These are phyloP conservation scores for Fratercula arctica DNA, from an alignment of 2,797 vertebrate genomes.

Conservation along the genomic window DNA sequence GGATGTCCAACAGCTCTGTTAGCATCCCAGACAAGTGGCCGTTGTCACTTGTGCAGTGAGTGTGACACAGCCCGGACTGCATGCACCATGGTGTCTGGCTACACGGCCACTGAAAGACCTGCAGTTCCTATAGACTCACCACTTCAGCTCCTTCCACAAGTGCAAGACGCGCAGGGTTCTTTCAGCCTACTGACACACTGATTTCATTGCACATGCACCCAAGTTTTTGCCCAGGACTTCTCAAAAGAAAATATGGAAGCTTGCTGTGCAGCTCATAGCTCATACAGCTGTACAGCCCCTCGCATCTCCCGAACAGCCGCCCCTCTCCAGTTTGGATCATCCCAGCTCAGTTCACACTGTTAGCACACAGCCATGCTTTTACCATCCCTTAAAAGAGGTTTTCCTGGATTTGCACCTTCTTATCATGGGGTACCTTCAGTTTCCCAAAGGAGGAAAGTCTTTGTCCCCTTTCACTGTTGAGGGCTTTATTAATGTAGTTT, in stretches of 20 bases:
- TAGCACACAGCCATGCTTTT: not conserved
- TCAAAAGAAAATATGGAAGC: not conserved
- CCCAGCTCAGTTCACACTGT: not conserved
- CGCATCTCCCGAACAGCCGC: not conserved
- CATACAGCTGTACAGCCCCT: not conserved
- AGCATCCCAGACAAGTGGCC: not conserved
- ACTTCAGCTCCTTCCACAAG: not conserved
- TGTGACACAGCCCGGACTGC: not conserved
- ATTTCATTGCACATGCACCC: not conserved
- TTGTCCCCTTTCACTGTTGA: not conserved
- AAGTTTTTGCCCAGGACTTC: not conserved
- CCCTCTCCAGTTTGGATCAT: not conserved
- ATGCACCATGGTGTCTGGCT: rapidly evolving
- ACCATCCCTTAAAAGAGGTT: not conserved
- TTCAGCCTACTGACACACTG: not conserved
- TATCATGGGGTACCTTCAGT: not conserved
- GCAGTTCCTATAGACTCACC: not conserved
- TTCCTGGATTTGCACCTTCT: not conserved
- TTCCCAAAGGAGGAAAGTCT: not conserved
- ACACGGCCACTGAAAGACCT: not conserved
- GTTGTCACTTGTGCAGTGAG: not conserved
- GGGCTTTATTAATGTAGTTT: not conserved
- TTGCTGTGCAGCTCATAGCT: not conserved
- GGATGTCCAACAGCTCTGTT: not conserved
- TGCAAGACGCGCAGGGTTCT: rapidly evolving